Conservation (phyloP, 1,140 invertebrate genomes). For the Drosophila burlai region DNA sequence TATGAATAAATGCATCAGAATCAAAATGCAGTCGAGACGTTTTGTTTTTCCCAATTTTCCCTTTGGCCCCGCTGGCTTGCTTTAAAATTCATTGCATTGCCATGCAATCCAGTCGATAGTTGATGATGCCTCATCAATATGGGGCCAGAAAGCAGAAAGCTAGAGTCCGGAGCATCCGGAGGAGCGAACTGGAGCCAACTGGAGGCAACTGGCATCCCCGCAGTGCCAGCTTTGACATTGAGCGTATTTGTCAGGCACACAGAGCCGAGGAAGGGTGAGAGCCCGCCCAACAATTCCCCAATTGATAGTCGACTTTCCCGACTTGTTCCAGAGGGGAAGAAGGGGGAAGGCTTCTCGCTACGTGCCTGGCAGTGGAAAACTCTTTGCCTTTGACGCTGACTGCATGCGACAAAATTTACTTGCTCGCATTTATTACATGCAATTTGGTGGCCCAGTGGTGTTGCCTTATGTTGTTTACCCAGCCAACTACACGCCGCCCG, state of each 20-base stretch:
- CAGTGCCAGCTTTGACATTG: slow-evolving; percentile 53
- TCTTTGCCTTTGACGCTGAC: slow-evolving; percentile 52
- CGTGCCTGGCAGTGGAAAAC: slow-evolving; percentile 46
- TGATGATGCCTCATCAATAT: slow-evolving; percentile 74
- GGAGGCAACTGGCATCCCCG: slow-evolving; percentile 19
- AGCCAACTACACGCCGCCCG: slow-evolving; percentile 26
- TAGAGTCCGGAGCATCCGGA: neutral
- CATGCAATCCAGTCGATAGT: slow-evolving; percentile 62
- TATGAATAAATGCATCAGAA: slow-evolving; percentile 61
- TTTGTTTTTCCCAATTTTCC: slow-evolving; percentile 33
- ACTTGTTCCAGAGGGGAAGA: neutral
- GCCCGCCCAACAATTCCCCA: slow-evolving; percentile 60
- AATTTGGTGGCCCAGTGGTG: slow-evolving; percentile 63
- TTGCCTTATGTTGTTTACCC: slow-evolving; percentile 55
- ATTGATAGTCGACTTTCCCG: slow-evolving; percentile 53
- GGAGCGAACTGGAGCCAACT: slow-evolving; percentile 20
- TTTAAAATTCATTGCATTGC: slow-evolving; percentile 70
- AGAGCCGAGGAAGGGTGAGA: neutral
- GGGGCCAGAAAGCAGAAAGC: slow-evolving; percentile 42
- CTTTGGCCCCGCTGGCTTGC: slow-evolving; percentile 27
- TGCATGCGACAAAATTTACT: slow-evolving; percentile 67
- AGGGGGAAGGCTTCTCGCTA: slow-evolving; percentile 13
- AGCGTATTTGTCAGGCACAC: slow-evolving; percentile 70
- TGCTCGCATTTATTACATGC: slow-evolving; percentile 75
- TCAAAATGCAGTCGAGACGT: slow-evolving; percentile 48